Evolutionary conservation across 2,888 invertebrate species (phyloP).

Genomic region (Apodemia zela): DNA sequence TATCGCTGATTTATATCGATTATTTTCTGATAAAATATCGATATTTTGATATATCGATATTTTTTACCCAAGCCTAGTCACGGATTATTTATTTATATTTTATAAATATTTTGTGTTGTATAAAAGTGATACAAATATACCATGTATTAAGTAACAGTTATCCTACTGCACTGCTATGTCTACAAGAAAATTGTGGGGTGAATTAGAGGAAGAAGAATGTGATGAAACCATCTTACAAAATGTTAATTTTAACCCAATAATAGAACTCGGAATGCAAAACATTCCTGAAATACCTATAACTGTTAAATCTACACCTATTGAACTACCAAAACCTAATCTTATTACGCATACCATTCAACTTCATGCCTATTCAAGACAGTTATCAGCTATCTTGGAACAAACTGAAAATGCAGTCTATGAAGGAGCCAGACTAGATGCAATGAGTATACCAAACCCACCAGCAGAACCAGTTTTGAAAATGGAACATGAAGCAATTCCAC

Average conservation of each 20-base stretch:
- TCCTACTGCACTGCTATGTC: slow-evolving; percentile 38
- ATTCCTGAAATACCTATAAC: slow-evolving; percentile 72
- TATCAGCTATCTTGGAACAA: slow-evolving; percentile 58
- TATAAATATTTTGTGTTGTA: too few species aligned
- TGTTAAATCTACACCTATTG: slow-evolving; percentile 68
- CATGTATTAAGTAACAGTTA: not conserved
- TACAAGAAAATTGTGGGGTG: slow-evolving; percentile 61
- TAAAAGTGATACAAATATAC: too few species aligned
- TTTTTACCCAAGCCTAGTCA: too few species aligned
- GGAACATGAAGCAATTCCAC: slow-evolving; percentile 55
- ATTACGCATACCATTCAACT: slow-evolving; percentile 71
- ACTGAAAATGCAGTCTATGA: slow-evolving; percentile 59
- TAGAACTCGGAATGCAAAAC: slow-evolving; percentile 74
- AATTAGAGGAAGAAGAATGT: slow-evolving; percentile 56
- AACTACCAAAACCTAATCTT: slow-evolving; percentile 64
- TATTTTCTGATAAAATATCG: too few species aligned
- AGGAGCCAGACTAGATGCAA: slow-evolving; percentile 51
- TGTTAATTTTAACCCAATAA: slow-evolving; percentile 73
- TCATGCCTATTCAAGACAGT: slow-evolving; percentile 57
- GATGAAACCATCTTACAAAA: slow-evolving; percentile 60
- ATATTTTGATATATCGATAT: too few species aligned
- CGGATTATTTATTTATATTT: too few species aligned
- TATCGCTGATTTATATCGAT: too few species aligned
- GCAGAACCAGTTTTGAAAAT: slow-evolving; percentile 53
- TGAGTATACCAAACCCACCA: slow-evolving; percentile 57